Evolutionary conservation across 1,140 invertebrate species (phyloP).

Genomic region (Pteromalus puparum): DNA sequence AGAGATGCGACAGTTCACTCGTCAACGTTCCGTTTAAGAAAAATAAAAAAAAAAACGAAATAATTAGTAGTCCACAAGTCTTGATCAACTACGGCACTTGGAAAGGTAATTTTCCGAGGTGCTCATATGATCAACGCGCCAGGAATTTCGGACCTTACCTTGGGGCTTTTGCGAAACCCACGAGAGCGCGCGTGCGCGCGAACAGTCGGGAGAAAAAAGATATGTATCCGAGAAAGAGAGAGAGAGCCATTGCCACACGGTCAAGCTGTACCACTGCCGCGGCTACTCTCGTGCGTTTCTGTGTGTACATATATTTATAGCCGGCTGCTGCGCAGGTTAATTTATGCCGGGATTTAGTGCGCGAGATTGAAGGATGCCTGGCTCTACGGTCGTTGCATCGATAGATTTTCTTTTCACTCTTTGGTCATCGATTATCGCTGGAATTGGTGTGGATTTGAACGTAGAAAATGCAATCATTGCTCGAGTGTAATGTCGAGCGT

Average conservation of each 20-base stretch:
- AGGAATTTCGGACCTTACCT: constrained; percentile 51
- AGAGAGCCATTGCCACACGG: constrained; percentile 39
- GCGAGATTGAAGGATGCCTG: neutral
- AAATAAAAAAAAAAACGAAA: neutral
- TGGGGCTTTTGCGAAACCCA: constrained; percentile 46
- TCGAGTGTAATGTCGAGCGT: too few relatives aligned
- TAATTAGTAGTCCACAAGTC: constrained; percentile 29
- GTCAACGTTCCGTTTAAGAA: too few relatives aligned
- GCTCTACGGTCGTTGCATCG: too few relatives aligned
- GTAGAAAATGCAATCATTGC: too few relatives aligned
- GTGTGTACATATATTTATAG: neutral
- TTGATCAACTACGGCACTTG: constrained; percentile 33
- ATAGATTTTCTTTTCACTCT: too few relatives aligned
- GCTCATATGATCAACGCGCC: constrained; percentile 18
- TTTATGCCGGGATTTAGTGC: neutral
- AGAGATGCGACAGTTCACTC: too few relatives aligned
- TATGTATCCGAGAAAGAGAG: neutral
- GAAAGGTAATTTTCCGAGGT: constrained; percentile 41
- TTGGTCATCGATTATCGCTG: too few relatives aligned
- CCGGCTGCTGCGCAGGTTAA: neutral
- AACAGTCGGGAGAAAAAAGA: neutral
- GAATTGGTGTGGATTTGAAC: too few relatives aligned
- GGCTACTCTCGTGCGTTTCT: neutral
- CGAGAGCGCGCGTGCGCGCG: neutral
- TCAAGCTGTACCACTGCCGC: neutral